Evolutionary conservation across 2,113 vertebrate species (phyloP).

Genomic region (Podilymbus podiceps): DNA sequence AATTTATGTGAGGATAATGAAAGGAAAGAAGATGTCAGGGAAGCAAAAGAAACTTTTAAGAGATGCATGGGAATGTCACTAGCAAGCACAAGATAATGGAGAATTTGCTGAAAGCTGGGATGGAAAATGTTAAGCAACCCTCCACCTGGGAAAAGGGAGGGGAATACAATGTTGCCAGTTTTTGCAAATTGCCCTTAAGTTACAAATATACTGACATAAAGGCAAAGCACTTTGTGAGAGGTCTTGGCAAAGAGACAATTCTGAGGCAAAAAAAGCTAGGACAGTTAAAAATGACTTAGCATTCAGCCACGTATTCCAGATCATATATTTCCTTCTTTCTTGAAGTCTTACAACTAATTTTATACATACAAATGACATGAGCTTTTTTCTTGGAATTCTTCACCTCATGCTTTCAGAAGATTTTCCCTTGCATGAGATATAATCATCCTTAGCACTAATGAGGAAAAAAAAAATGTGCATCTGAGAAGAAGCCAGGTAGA

Average conservation of each 20-base stretch:
- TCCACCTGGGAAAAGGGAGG: background rate
- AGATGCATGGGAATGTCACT: background rate
- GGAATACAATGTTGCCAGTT: background rate
- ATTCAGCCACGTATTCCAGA: background rate
- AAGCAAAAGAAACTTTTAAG: slow-evolving; percentile 1
- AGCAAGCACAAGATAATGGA: background rate
- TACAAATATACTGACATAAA: background rate
- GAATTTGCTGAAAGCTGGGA: background rate
- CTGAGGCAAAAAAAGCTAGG: background rate
- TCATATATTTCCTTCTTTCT: background rate
- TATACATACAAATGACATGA: background rate
- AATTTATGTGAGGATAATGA: background rate
- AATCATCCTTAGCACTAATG: background rate
- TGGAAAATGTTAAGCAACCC: background rate
- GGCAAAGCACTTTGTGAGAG: background rate
- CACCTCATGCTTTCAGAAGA: background rate
- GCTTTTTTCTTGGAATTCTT: background rate
- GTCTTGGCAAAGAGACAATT: background rate
- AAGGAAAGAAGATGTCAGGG: background rate
- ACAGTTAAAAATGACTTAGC: background rate
- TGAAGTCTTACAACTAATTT: background rate
- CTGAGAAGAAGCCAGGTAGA: slow-evolving; percentile 32
- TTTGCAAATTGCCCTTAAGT: background rate
- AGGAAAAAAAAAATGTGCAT: background rate
- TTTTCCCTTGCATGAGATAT: background rate